Conservation (phyloP, 2,888 invertebrate genomes). For the Mesorhabditis spiculigera region DNA sequence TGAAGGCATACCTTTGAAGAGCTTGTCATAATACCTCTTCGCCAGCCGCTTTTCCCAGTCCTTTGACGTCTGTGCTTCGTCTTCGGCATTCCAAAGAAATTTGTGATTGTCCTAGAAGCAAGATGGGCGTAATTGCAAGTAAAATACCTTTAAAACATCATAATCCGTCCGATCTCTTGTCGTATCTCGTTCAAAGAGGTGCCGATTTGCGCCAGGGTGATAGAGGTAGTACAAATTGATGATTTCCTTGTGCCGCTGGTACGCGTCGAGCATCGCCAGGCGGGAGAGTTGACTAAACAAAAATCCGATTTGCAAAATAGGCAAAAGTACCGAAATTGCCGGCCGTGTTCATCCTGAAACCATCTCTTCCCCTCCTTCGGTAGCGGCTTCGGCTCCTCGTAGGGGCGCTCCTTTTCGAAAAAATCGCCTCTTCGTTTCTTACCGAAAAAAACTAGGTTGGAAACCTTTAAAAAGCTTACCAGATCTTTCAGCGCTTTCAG, state of each 20-base stretch:
- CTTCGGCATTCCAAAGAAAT: constrained; percentile 83
- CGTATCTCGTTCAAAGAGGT: constrained; percentile 70
- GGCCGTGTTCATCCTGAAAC: constrained; percentile 42
- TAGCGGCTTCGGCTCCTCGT: constrained; percentile 25
- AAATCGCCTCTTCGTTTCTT: constrained; percentile 24
- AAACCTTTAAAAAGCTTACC: not conserved
- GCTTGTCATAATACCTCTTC: constrained; percentile 91
- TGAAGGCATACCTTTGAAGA: constrained; percentile 72
- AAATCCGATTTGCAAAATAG: too few species aligned
- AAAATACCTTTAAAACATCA: constrained; percentile 71
- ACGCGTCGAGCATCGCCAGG: constrained; percentile 33
- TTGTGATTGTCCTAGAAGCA: constrained; percentile 76
- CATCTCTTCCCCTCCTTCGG: constrained; percentile 25
- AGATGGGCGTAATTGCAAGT: not conserved
- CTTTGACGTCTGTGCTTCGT: constrained; percentile 67
- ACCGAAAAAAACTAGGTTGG: not conserved
- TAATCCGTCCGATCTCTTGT: constrained; percentile 80
- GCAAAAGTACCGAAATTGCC: constrained; percentile 21
- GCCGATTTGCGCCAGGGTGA: constrained; percentile 71
- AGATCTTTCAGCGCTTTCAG: not conserved
- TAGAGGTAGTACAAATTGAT: constrained; percentile 85
- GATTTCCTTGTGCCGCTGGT: constrained; percentile 67
- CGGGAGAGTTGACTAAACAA: constrained; percentile 28
- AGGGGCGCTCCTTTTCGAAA: constrained; percentile 26
- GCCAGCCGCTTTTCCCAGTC: constrained; percentile 77